Conservation (phyloP, 30 jellyfish, hydroid and myxozoan species). For the Cassiopea andromeda region DNA sequence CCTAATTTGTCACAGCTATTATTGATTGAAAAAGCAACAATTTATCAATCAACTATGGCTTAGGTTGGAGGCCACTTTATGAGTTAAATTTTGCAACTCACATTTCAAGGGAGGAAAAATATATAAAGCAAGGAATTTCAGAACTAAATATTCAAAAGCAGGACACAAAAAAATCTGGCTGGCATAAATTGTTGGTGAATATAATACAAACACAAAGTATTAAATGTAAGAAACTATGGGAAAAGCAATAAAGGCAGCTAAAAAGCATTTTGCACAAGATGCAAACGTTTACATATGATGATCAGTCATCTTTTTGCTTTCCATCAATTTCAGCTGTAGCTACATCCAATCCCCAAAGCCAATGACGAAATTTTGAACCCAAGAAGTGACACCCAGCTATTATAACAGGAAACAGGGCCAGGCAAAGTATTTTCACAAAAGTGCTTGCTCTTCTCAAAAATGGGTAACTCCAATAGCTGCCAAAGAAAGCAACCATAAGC, state of each 20-base stretch:
- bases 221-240: too few species aligned
- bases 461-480: constrained; percentile 63
- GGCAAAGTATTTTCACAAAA: constrained; percentile 7
- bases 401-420: constrained; percentile 33
- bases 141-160: too few species aligned
- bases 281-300: neutral
- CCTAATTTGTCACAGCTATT: too few species aligned
- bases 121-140: too few species aligned
- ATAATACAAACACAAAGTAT: neutral
- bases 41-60: too few species aligned
- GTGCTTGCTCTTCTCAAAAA: constrained; percentile 52
- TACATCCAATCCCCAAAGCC: constrained; percentile 9
- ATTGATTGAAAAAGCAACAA: too few species aligned
- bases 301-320: constrained; percentile 7
- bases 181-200: too few species aligned
- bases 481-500: constrained; percentile 60
- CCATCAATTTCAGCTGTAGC: neutral
- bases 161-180: too few species aligned
- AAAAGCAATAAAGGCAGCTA: neutral
- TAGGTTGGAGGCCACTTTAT: too few species aligned
- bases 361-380: constrained; percentile 27
- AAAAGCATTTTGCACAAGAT: neutral
- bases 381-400: constrained; percentile 34
- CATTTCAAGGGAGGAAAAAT: too few species aligned
- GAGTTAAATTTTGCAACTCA: too few species aligned